Percentiles rank a stretch among this genome's conserved stretches.
phyloP scores from a whole-genome alignment of 1,140 invertebrate species.

The Cydia pomonella region DNA sequence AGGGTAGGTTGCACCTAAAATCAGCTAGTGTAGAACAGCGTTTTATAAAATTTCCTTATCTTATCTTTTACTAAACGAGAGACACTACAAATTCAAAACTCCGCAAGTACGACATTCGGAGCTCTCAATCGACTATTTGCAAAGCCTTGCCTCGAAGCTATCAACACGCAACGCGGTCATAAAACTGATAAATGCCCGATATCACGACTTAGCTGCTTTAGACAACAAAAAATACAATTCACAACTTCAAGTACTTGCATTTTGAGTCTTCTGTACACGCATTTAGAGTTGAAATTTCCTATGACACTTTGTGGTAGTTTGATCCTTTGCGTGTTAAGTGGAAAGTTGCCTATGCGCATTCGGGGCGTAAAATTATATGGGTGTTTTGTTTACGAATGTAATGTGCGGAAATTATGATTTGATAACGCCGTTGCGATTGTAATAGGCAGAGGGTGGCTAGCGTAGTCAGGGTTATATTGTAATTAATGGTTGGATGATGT shows the following conservation, averaged over 20 bases:
- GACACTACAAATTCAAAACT: neutral
- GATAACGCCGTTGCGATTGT: slow-evolving; percentile 1
- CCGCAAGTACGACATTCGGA: neutral
- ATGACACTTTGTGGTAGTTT: neutral
- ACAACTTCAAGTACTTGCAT: neutral
- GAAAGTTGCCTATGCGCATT: slow-evolving; percentile 18
- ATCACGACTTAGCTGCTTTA: slow-evolving; percentile 35
- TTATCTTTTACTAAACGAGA: neutral
- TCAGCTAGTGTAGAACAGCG: too few relatives aligned
- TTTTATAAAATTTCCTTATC: too few relatives aligned
- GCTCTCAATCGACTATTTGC: slow-evolving; percentile 13
- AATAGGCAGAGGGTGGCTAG: neutral
- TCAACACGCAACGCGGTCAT: slow-evolving; percentile 48
- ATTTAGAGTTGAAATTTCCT: neutral
- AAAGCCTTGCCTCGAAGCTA: slow-evolving; percentile 38
- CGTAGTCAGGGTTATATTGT: too few relatives aligned
- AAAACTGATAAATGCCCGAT: slow-evolving; percentile 48
- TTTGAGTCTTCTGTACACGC: neutral
- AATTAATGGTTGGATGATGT: too few relatives aligned
- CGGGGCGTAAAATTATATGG: slow-evolving; percentile 24
- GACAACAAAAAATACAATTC: neutral
- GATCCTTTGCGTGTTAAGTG: neutral
- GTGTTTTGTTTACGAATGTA: slow-evolving; percentile 26
- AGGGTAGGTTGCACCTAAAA: too few relatives aligned
- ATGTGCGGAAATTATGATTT: slow-evolving; percentile 20